Evolutionary conservation across 64 coral and sea anemone genomes (phyloP).

Genomic region (Astreopora myriophthalma): DNA sequence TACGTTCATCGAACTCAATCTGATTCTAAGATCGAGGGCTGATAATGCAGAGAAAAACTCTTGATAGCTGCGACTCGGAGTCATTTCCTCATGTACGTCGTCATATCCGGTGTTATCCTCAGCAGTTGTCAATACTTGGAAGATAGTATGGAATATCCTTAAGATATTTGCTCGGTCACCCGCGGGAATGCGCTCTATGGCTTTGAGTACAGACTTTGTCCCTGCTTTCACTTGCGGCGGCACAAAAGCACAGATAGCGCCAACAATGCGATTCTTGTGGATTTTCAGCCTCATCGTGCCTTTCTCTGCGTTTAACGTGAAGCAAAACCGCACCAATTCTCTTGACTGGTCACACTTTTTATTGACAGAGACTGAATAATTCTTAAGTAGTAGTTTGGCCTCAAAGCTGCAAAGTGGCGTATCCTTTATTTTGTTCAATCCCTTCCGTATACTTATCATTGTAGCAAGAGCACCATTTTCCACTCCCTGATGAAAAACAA

Average conservation of each 20-base stretch:
- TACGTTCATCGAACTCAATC: background rate
- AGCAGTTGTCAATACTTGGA: background rate
- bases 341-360: background rate
- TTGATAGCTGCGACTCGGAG: background rate
- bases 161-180: background rate
- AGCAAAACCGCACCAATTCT: conserved; percentile 8
- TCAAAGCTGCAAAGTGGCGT: conserved; percentile 19
- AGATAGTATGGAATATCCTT: background rate
- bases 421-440: background rate
- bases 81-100: background rate
- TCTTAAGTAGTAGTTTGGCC: background rate
- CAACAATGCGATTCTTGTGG: background rate
- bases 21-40: background rate
- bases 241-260: background rate
- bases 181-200: background rate
- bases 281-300: conserved; percentile 23
- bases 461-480: background rate
- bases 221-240: conserved; percentile 1
- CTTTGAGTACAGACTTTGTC: background rate
- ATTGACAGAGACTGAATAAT: background rate
- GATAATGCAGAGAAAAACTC: background rate
- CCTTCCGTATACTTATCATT: background rate
- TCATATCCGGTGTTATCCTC: background rate
- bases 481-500: background rate
- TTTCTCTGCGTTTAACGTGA: background rate